These are phyloP conservation scores for Spatulosminthurus flaviceps DNA, from an alignment of 2,888 invertebrate species.

Conservation along the genomic window DNA sequence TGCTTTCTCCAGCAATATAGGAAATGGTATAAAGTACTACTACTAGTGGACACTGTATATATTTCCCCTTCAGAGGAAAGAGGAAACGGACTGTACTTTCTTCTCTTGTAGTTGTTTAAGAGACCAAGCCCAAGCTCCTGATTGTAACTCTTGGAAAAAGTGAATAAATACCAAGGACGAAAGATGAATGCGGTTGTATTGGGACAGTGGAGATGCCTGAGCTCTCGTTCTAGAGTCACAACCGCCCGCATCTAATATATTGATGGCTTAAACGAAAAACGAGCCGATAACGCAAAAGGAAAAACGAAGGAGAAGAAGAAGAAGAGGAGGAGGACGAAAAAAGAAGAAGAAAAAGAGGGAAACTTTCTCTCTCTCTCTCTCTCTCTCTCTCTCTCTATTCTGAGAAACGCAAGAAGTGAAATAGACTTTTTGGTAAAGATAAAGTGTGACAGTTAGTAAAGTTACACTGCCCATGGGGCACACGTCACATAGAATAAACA, in stretches of 20 bases:
- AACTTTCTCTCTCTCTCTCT: too few relatives aligned
- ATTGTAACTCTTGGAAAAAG: neutral
- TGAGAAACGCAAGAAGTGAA: constrained; percentile 36
- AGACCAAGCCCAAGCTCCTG: neutral
- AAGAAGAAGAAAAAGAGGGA: neutral
- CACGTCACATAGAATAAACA: constrained; percentile 56
- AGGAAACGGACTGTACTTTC: neutral
- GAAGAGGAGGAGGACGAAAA: neutral
- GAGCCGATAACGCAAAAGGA: constrained; percentile 32
- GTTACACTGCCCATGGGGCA: constrained; percentile 53
- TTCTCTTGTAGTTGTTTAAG: constrained; percentile 6
- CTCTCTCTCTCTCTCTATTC: neutral
- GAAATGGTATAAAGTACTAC: neutral
- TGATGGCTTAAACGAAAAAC: constrained; percentile 42
- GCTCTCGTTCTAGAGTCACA: constrained; percentile 28
- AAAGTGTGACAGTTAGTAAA: constrained; percentile 55
- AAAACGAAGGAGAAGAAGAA: neutral
- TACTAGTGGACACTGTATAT: too few relatives aligned
- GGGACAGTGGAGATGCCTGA: constrained; percentile 8
- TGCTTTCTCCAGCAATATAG: neutral
- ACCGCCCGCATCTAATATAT: constrained; percentile 43
- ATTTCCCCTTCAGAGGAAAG: neutral
- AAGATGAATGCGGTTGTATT: constrained; percentile 44
- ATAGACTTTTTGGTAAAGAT: constrained; percentile 51
- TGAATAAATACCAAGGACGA: constrained; percentile 25